phyloP scores from a whole-genome alignment of 2,797 vertebrate genomes.

The Lepidocolaptes lacrymiger region DNA sequence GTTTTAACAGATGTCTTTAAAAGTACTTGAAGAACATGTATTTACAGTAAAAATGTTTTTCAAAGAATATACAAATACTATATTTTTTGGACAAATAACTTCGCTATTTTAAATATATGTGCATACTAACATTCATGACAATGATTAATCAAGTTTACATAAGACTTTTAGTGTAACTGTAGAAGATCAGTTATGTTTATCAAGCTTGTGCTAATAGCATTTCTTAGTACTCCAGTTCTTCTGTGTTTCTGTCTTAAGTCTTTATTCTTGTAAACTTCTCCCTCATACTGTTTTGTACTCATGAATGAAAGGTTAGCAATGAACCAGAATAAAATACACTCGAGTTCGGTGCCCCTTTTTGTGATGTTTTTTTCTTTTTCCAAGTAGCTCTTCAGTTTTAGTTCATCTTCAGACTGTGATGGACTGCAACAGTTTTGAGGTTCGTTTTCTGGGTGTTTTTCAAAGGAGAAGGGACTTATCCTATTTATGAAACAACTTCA shows the following conservation, averaged over 20 bases:
- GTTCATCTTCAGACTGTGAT: not conserved
- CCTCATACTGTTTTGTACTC: not conserved
- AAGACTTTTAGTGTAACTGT: not conserved
- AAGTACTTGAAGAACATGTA: not conserved
- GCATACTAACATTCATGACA: slow-evolving; percentile 5
- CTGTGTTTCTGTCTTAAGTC: not conserved
- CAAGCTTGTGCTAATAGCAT: not conserved
- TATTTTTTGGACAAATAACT: not conserved
- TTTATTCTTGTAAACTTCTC: not conserved
- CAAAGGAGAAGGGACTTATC: not conserved
- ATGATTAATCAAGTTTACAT: slow-evolving; percentile 27
- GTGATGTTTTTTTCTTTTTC: not conserved
- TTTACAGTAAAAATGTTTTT: slow-evolving; percentile 4
- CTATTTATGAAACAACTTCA: not conserved
- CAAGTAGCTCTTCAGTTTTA: not conserved
- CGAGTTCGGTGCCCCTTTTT: not conserved
- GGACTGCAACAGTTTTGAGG: not conserved
- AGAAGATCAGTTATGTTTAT: slow-evolving; percentile 28
- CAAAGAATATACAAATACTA: not conserved
- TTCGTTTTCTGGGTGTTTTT: not conserved
- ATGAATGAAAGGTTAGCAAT: not conserved
- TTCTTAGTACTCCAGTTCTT: not conserved
- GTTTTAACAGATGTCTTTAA: not conserved
- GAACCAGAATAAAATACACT: not conserved
- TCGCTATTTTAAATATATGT: not conserved